These are phyloP conservation scores for Chiloscyllium punctatum DNA, from an alignment of 2,797 vertebrate genomes.

Conservation along the genomic window DNA sequence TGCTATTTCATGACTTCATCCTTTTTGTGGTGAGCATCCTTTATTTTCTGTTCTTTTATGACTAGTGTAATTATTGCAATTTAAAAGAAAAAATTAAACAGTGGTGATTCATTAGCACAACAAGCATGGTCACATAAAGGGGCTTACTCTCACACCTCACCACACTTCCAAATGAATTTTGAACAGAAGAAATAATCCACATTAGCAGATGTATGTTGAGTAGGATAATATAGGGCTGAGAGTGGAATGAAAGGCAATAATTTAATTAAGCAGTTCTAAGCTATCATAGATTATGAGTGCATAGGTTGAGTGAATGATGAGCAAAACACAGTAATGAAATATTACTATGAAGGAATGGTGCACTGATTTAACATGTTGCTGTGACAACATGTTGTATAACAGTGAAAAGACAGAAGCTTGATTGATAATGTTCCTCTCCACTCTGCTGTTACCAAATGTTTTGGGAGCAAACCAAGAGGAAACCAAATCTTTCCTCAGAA, in stretches of 20 bases:
- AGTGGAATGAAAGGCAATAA: not conserved
- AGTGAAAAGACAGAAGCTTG: not conserved
- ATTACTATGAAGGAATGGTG: not conserved
- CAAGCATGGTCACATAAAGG: not conserved
- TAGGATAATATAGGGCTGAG: not conserved
- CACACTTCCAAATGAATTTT: not conserved
- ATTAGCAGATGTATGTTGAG: not conserved
- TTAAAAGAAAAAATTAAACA: not conserved
- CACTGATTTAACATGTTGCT: not conserved
- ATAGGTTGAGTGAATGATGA: slow-evolving; percentile 26
- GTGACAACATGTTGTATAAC: not conserved
- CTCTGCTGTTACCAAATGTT: not conserved
- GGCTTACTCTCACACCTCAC: not conserved
- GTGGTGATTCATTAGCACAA: not conserved
- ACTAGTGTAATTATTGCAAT: not conserved
- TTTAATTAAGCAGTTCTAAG: not conserved
- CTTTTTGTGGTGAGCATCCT: not conserved
- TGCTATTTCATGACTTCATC: not conserved
- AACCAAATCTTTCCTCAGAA: not conserved
- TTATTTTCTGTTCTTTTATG: not conserved
- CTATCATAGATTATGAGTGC: slow-evolving; percentile 1
- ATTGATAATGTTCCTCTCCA: not conserved
- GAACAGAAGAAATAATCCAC: not conserved
- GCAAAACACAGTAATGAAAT: not conserved
- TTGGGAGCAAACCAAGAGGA: not conserved